Evolutionary conservation across 2,888 invertebrate genomes (phyloP).

Genomic region (Diarsia rubi): DNA sequence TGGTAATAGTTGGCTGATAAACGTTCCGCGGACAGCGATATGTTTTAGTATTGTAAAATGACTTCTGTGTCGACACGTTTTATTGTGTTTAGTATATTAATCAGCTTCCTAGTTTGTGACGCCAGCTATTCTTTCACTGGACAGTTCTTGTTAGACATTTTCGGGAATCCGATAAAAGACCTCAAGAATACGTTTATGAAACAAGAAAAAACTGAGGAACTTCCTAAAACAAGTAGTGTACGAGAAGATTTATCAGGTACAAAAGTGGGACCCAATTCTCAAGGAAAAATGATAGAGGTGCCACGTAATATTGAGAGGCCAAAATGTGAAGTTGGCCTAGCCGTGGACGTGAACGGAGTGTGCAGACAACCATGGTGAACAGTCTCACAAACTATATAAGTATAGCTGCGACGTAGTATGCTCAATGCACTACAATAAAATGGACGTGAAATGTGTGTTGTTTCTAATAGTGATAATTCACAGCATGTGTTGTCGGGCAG

Average conservation of each 20-base stretch:
- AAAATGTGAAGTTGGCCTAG: slow-evolving; percentile 70
- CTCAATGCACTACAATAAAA: slow-evolving; percentile 71
- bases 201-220: slow-evolving; percentile 20
- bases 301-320: slow-evolving; percentile 75
- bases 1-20: slow-evolving; percentile 75
- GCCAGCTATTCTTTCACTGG: slow-evolving; percentile 73
- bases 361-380: slow-evolving; percentile 83
- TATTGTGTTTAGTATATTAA: slow-evolving; percentile 78
- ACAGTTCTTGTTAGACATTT: slow-evolving; percentile 78
- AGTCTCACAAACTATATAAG: slow-evolving; percentile 50
- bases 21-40: slow-evolving; percentile 71
- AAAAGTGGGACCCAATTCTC: slow-evolving; percentile 41
- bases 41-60: slow-evolving; percentile 82
- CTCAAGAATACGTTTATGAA: slow-evolving; percentile 68
- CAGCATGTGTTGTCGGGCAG: slow-evolving; percentile 38
- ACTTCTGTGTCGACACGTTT: slow-evolving; percentile 80
- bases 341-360: slow-evolving; percentile 80
- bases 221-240: slow-evolving; percentile 26
- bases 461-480: slow-evolving; percentile 63
- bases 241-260: slow-evolving; percentile 44
- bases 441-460: slow-evolving; percentile 72
- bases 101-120: slow-evolving; percentile 75
- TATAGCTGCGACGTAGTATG: slow-evolving; percentile 74
- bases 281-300: slow-evolving; percentile 79
- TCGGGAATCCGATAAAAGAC: slow-evolving; percentile 83